Evolutionary conservation across 2,797 vertebrate genomes (phyloP), one percentile per base, ranked within the genome.

Genomic region (Syngnathus acus): DNA sequence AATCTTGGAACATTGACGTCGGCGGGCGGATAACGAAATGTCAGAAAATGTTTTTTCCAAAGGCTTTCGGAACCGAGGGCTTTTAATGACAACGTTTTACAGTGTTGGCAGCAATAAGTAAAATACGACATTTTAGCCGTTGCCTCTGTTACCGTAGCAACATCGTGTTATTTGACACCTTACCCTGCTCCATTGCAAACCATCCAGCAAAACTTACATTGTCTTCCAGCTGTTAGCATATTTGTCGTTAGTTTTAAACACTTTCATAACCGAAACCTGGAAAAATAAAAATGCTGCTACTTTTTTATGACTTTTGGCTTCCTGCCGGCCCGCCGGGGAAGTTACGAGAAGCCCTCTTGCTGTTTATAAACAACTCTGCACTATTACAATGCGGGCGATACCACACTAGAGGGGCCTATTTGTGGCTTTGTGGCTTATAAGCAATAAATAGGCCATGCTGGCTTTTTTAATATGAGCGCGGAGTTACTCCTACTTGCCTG

Each of bases 1-100:
- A 80, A 71, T 74, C 64, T 63, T 68, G 67, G 55, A 81, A 72
- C 65, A 75, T 80, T 83, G 74, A 78, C 74, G 65, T 68, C 70
- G 71, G 70, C 17, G 11, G 67, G 77, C 17, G 66, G 77, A 78
- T 70, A 62, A 65, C 61, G 75, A 73, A 75, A 80, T 81, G 75
- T 80, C 73, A 80, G 79, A 72, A 70, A 82, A 68, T 76, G 68
- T n/a, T 54, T 59, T 74, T 80, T 53, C 26, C 26, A 26, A 26
- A 26, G 26, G 26, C 26, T 26, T 26, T 26, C 26, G 26, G 26
- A 26, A 26, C 26, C 26, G 26, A 26, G 26, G n/a, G 26, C 26
- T 23, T 50, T 50, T 14, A n/a, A 19, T 8, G 5, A 1, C 45
- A 16, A 47, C 45, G 3, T 47, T 47, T 47, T 5, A 47, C 13